A percentile compares a stretch with the other conserved stretches of the same genome.
phyloP scores from a whole-genome alignment of 2,888 invertebrate genomes.

The Leistus spinibarbis region DNA sequence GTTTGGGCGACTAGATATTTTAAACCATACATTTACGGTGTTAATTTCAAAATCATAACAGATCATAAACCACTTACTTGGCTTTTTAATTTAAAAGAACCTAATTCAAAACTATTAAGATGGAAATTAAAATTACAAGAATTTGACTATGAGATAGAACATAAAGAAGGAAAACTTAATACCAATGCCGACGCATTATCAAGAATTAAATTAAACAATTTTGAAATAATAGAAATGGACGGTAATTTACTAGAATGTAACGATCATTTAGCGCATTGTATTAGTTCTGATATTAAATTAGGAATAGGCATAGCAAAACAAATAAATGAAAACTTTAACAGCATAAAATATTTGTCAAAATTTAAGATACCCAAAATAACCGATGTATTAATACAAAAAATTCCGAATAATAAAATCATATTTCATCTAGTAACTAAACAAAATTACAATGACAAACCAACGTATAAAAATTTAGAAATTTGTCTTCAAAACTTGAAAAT shows the following conservation, averaged over 20 bases:
- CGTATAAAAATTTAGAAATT: no score
- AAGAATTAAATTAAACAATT: neutral
- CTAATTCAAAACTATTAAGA: slow-evolving; percentile 49
- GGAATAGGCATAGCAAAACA: slow-evolving; percentile 10
- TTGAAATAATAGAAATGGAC: slow-evolving; percentile 6
- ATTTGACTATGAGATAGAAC: slow-evolving; percentile 42
- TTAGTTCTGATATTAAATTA: slow-evolving; percentile 17
- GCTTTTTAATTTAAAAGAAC: slow-evolving; percentile 50
- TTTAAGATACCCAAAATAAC: neutral
- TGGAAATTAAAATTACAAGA: slow-evolving; percentile 49
- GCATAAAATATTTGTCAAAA: neutral
- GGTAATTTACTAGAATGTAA: slow-evolving; percentile 2
- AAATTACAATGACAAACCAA: neutral
- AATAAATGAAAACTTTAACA: slow-evolving; percentile 23
- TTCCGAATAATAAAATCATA: neutral
- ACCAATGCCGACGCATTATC: neutral
- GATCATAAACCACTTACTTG: slow-evolving; percentile 51
- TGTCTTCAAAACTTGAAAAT: no score
- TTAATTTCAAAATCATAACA: slow-evolving; percentile 50
- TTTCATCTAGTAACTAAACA: slow-evolving; percentile 11
- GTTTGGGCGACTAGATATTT: slow-evolving; percentile 43
- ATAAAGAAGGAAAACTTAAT: slow-evolving; percentile 13
- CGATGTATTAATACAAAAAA: neutral
- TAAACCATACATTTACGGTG: slow-evolving; percentile 43
- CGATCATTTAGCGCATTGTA: slow-evolving; percentile 18